Base-by-base conservation (phyloP, 2,888 invertebrate species). In the Cotesia congregata region DNA sequence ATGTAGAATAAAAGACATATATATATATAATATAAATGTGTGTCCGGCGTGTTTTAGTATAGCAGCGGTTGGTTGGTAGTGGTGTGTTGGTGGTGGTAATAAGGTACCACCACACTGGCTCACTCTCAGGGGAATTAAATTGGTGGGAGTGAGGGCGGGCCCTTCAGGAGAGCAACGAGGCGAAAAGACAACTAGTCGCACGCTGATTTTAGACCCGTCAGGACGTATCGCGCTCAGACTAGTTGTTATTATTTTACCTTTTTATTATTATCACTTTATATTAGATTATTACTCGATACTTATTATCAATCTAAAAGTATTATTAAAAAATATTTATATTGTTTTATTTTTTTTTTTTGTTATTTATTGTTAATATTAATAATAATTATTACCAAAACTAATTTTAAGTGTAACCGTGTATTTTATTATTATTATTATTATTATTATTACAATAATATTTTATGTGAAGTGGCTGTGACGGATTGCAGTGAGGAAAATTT, bases 121-220 rank as follows among this genome's bases (percentile, higher is more conserved):
- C 64, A n/a, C 59, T 59, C 17, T 50, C 40, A 41, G 15, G 76
- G 72, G 72, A 64, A 65, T 62, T 72, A 69, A 64, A 61, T 50
- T 62, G 69, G 76, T 78, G 78, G 77, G 74, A 71, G 82, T 81
- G 85, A 83, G 84, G 83, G 83, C 81, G 83, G 84, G 86, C 88
- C 88, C 88, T 88, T 87, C 85, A 86, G 86, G 86, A 86, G 86
- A 85, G 86, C 86, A 85, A 86, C 87, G 86, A 86, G 85, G 82
- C 85, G 84, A 86, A 84, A 85, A 85, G 86, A 84, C 86, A 84
- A 84, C 84, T 86, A 88, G 88, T 88, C 85, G 86, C 84, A 85
- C 85, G 85, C 85, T 84, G 88, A 87, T 85, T 86, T 85, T 82
- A 86, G 85, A 84, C 83, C 83, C 85, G 87, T 86, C 82, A 83